Conservation (phyloP, 2,113 vertebrate genomes). For the Corythoichthys haematopterus region DNA sequence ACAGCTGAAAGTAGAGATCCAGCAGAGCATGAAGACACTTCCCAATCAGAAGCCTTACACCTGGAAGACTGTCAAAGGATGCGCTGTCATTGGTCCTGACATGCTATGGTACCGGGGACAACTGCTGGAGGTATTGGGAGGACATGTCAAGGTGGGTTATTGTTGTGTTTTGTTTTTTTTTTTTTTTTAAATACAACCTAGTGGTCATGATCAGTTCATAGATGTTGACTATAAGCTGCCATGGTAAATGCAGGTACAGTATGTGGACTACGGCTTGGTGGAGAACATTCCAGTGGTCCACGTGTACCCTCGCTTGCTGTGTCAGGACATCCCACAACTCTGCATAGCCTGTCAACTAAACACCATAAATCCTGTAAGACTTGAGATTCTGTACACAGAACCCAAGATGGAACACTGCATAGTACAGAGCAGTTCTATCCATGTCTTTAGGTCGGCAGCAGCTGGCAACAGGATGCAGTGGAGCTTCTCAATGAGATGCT, state of each 20-base stretch:
- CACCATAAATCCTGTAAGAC: conserved; percentile 75
- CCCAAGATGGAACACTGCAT: background rate
- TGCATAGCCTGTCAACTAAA: conserved; percentile 83
- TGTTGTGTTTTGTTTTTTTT: background rate
- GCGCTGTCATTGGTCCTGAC: conserved; percentile 84
- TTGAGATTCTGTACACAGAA: background rate
- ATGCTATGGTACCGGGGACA: conserved; percentile 84
- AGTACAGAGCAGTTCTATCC: background rate
- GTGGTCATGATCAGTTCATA: too few relatives aligned
- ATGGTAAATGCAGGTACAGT: conserved; percentile 71
- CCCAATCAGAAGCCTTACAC: conserved; percentile 80
- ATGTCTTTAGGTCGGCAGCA: conserved; percentile 73
- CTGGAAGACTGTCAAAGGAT: conserved; percentile 83
- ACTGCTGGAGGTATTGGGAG: conserved; percentile 73
- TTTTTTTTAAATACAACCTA: too few relatives aligned
- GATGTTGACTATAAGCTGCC: background rate
- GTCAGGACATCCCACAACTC: conserved; percentile 78
- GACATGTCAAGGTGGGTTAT: conserved; percentile 74
- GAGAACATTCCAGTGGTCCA: conserved; percentile 88
- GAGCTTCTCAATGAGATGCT: conserved; percentile 79
- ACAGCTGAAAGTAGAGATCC: conserved; percentile 75
- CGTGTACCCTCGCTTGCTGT: conserved; percentile 80
- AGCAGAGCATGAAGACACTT: conserved; percentile 76
- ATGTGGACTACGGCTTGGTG: conserved; percentile 79
- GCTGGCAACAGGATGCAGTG: conserved; percentile 83